A percentile compares a stretch with the other conserved stretches of the same genome.
These are phyloP conservation scores for Channa striata DNA, from an alignment of 2,797 vertebrate species.

Conservation along the genomic window DNA sequence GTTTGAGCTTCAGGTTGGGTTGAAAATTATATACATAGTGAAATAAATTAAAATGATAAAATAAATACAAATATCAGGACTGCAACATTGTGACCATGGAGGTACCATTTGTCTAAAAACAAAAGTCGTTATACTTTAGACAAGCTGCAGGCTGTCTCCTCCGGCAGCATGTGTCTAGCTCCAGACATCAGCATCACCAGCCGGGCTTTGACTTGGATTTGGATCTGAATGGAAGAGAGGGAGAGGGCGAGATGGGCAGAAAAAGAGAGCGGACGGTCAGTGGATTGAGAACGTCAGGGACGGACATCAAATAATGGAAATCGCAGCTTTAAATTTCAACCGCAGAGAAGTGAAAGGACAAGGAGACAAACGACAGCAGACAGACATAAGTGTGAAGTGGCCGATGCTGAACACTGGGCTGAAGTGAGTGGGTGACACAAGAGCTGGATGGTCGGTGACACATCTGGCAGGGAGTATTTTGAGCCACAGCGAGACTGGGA, in stretches of 20 bases:
- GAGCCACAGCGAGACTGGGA: not conserved
- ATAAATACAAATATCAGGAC: too few species aligned
- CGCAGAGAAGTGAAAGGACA: not conserved
- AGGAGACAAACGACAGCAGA: constrained; percentile 21
- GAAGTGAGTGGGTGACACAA: constrained; percentile 17
- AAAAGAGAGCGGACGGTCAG: constrained; percentile 3
- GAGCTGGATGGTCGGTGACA: constrained; percentile 19
- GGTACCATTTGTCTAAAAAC: too few species aligned
- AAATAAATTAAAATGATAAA: too few species aligned
- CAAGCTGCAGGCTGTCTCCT: too few species aligned
- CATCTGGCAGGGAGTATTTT: not conserved
- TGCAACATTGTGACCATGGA: too few species aligned
- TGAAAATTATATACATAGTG: too few species aligned
- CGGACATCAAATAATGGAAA: not conserved
- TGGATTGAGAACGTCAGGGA: not conserved
- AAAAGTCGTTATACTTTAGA: too few species aligned
- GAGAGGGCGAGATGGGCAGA: not conserved
- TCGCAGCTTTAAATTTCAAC: constrained; percentile 7
- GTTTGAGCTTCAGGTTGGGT: too few species aligned
- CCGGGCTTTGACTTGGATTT: too few species aligned
- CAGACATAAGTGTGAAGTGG: constrained; percentile 16
- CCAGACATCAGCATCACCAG: too few species aligned
- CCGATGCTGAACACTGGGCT: constrained; percentile 13
- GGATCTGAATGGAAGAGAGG: not conserved
- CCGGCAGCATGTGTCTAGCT: too few species aligned